These are phyloP conservation scores for Andrena bucephala DNA, from an alignment of 2,888 invertebrate genomes.

Conservation along the genomic window DNA sequence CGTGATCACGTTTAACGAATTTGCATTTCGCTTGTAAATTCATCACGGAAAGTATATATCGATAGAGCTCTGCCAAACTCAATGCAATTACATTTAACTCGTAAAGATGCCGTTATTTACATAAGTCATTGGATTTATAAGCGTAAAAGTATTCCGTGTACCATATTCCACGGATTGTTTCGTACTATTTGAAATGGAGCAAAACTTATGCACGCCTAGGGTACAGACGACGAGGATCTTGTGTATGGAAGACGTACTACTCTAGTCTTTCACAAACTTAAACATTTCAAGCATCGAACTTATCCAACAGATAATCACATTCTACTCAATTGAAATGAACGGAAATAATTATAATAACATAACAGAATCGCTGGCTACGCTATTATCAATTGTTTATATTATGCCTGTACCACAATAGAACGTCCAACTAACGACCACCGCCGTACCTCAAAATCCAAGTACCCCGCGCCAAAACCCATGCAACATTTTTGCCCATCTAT, in stretches of 20 bases:
- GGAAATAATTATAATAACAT: slow-evolving; percentile 57
- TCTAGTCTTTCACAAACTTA: slow-evolving; percentile 52
- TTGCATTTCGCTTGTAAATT: slow-evolving; percentile 40
- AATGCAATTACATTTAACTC: background rate
- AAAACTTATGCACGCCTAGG: slow-evolving; percentile 53
- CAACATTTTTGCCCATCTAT: background rate
- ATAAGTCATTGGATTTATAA: background rate
- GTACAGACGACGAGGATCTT: slow-evolving; percentile 51
- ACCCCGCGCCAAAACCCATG: slow-evolving; percentile 28
- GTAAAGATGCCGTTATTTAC: background rate
- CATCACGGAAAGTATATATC: slow-evolving; percentile 18
- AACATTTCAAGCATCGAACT: background rate
- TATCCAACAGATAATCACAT: background rate
- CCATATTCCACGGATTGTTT: slow-evolving; percentile 6
- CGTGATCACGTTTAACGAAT: background rate
- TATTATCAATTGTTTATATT: slow-evolving; percentile 75
- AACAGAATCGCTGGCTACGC: background rate
- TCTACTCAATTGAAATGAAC: slow-evolving; percentile 35
- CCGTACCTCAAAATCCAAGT: slow-evolving; percentile 26
- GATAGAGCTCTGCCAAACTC: background rate
- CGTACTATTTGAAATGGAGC: slow-evolving; percentile 33
- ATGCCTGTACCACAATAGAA: slow-evolving; percentile 65
- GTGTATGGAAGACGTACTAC: slow-evolving; percentile 62
- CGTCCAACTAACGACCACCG: slow-evolving; percentile 57
- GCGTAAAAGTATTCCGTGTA: background rate